phyloP scores from a whole-genome alignment of 2,113 vertebrate genomes.

The Rhinichthys klamathensis region DNA sequence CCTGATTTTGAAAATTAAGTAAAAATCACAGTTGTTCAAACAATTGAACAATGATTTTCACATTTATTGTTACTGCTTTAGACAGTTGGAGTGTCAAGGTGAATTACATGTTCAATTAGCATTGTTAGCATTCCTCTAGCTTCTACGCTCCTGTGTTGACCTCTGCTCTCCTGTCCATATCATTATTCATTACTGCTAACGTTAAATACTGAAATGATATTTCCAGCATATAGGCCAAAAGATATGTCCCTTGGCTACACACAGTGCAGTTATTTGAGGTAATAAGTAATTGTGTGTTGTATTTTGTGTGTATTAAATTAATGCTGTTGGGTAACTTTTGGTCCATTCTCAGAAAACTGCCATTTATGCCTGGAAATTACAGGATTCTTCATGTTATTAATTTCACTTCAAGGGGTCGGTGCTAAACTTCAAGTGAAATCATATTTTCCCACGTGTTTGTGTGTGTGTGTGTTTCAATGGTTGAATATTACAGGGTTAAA shows the following conservation, averaged over 20 bases:
- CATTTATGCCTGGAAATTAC: neutral
- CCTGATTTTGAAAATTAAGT: neutral
- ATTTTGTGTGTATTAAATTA: neutral
- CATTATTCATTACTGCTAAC: conserved; percentile 22
- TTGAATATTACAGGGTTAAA: neutral
- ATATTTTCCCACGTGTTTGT: neutral
- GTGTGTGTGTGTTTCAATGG: neutral
- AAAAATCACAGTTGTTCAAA: neutral
- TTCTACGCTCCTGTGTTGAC: neutral
- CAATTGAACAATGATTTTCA: neutral
- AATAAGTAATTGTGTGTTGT: neutral
- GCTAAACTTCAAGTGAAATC: neutral
- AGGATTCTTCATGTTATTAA: neutral
- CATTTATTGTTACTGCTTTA: neutral
- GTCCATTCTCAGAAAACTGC: neutral
- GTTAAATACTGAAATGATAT: conserved; percentile 37
- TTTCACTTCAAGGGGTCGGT: neutral
- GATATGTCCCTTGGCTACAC: neutral
- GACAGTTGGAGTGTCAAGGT: neutral
- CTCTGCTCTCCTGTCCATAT: conserved; percentile 31
- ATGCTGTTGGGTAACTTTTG: neutral
- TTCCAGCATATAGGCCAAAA: neutral
- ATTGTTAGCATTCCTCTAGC: neutral
- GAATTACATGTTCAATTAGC: conserved; percentile 23
- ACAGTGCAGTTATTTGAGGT: neutral